phyloP scores from a whole-genome alignment of 2,888 invertebrate species.

The Platycheirus albimanus region DNA sequence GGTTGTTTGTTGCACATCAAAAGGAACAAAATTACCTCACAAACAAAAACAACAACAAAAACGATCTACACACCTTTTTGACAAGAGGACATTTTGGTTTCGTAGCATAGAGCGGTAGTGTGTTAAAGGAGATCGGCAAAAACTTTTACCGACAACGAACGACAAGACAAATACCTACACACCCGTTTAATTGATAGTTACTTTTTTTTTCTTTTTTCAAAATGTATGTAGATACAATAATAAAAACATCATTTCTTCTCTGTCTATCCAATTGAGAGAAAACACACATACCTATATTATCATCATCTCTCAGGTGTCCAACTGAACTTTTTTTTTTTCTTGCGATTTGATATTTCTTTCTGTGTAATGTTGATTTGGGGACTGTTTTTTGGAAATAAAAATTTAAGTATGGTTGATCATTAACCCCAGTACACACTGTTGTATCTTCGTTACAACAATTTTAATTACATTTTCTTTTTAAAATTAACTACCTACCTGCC shows the following conservation, averaged over 20 bases:
- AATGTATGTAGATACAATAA: conserved; percentile 33
- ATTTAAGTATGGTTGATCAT: conserved; percentile 57
- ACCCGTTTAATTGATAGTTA: conserved; percentile 6
- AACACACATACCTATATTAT: conserved; percentile 33
- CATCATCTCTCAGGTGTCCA: conserved; percentile 63
- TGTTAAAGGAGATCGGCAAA: conserved; percentile 13
- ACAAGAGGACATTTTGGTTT: conserved; percentile 45
- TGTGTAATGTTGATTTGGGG: conserved; percentile 43
- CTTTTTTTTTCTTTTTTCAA: conserved; percentile 21
- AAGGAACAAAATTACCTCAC: neutral
- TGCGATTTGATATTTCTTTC: conserved; percentile 41
- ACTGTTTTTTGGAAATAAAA: conserved; percentile 62
- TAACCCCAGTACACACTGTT: conserved; percentile 29
- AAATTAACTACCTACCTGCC: too few relatives aligned
- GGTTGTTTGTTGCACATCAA: conserved; percentile 42
- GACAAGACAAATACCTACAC: conserved; percentile 23
- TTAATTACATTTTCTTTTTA: conserved; percentile 54
- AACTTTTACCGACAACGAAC: conserved; percentile 19
- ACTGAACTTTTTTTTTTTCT: conserved; percentile 57
- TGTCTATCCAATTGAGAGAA: conserved; percentile 55
- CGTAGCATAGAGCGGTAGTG: conserved; percentile 13
- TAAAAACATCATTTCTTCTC: conserved; percentile 56
- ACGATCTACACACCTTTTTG: conserved; percentile 27
- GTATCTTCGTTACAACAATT: conserved; percentile 38
- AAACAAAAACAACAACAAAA: conserved; percentile 25